Percentiles rank a stretch among this genome's conserved stretches.
Evolutionary conservation across 2,113 vertebrate species (phyloP).

Genomic region (Spea bombifrons): DNA sequence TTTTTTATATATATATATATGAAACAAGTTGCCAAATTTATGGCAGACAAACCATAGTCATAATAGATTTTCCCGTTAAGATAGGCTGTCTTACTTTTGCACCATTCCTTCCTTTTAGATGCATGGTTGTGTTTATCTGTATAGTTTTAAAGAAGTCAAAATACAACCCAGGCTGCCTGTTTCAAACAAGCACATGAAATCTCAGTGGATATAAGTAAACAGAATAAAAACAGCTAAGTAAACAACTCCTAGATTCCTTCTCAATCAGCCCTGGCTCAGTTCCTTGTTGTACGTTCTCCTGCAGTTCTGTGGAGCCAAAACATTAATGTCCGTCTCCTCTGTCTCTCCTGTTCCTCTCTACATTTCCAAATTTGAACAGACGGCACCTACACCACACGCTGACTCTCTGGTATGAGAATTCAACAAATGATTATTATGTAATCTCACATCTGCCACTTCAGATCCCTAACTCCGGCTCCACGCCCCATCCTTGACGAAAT

Average conservation of each 20-base stretch:
- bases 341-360: neutral
- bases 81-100: no score
- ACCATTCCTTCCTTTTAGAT: no score
- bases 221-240: constrained; percentile 37
- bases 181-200: constrained; percentile 13
- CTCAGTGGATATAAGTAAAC: constrained; percentile 26
- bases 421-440: no score
- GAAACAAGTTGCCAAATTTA: no score
- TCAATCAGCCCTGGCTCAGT: neutral
- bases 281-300: neutral
- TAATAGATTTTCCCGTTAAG: no score
- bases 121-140: no score
- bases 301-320: neutral
- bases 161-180: neutral
- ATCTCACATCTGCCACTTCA: neutral
- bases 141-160: neutral
- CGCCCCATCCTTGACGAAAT: neutral
- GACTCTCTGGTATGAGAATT: no score
- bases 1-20: no score
- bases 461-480: neutral
- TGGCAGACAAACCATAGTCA: no score
- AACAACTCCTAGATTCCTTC: constrained; percentile 27
- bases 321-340: neutral
- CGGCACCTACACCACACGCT: no score
- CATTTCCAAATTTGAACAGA: no score